phyloP scores from a whole-genome alignment of 2,888 invertebrate species.

The Drosophila niveifrons region DNA sequence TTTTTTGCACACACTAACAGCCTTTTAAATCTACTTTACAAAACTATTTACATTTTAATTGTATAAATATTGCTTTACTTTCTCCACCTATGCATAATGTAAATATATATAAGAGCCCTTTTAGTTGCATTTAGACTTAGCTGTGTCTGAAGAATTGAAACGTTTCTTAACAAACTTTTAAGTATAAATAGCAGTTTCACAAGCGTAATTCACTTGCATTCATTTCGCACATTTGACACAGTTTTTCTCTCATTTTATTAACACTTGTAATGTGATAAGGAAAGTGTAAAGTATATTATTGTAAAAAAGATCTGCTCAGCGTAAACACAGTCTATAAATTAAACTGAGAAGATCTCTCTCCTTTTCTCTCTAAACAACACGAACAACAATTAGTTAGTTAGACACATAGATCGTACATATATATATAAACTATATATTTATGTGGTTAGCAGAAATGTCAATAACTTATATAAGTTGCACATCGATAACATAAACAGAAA shows the following conservation, averaged over 20 bases:
- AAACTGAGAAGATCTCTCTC: not conserved
- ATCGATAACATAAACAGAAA: constrained; percentile 39
- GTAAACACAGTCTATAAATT: constrained; percentile 2
- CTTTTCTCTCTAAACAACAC: constrained; percentile 1
- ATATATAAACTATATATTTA: not conserved
- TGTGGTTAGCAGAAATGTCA: constrained; percentile 1
- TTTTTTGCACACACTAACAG: not conserved
- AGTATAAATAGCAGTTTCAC: too few species aligned
- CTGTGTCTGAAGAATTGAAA: too few species aligned
- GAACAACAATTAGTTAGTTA: constrained; percentile 28
- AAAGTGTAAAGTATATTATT: not conserved
- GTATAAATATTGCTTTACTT: too few species aligned
- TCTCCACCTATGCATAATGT: too few species aligned
- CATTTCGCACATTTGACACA: not conserved
- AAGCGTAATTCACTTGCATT: not conserved
- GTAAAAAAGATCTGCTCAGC: not conserved
- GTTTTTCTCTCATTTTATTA: not conserved
- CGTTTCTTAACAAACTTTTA: too few species aligned
- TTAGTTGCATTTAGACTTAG: too few species aligned
- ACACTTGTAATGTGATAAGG: not conserved
- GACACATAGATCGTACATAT: constrained; percentile 24
- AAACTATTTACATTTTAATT: too few species aligned
- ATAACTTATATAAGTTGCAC: constrained; percentile 20
- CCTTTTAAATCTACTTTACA: too few species aligned
- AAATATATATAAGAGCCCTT: too few species aligned